Evolutionary conservation across 2,113 vertebrate genomes (phyloP), one percentile per base, ranked within the genome.

Genomic region (Tautogolabrus adspersus): DNA sequence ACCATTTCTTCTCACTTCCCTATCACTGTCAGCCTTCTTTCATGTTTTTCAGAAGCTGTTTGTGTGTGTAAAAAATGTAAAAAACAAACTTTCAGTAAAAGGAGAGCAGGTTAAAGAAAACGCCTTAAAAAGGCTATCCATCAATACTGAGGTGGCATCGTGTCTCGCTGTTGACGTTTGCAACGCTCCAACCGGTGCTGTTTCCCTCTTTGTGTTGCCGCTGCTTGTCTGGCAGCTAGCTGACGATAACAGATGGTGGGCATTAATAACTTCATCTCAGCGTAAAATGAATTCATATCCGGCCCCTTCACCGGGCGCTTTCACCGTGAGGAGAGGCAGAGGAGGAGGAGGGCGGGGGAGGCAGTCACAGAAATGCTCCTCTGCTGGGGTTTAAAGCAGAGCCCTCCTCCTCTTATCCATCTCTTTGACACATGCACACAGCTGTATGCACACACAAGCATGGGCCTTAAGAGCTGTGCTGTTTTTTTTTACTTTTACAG

Each of bases 281-380:
- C 85, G 62, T 80, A 86, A 93, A 89, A 92, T 91, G 72, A 82
- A 92, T 92, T 92, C 84, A 87, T 89, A 89, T 91, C 90, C 78
- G 79, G 76, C 82, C 79, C 88, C 86, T 83, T 85, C 69, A 77
- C 49, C 3, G 84, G 81, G 30, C 62, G 51, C 82, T 87, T 84
- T 75, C 75, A 57, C 67, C 23, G 34, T 21, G 10, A 18, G 51
- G 72, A 81, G 79, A 46, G 15, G 15, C 3, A 52, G 67, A 49
- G 13, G 59, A 54, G 62, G 23, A 54, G 54, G 64, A 69, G 37
- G 47, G 60, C 0, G 22, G 46, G 18, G 23, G 74, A 78, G 34
- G 55, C 42, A 38, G 61, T 15, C 55, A 55, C 58, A 34, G 18
- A 71, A 76, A 76, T n/a, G 64, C 72, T 82, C 70, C 34, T 81